Conservation (phyloP, 2,113 vertebrate genomes). For the Dicrurus megarhynchus region DNA sequence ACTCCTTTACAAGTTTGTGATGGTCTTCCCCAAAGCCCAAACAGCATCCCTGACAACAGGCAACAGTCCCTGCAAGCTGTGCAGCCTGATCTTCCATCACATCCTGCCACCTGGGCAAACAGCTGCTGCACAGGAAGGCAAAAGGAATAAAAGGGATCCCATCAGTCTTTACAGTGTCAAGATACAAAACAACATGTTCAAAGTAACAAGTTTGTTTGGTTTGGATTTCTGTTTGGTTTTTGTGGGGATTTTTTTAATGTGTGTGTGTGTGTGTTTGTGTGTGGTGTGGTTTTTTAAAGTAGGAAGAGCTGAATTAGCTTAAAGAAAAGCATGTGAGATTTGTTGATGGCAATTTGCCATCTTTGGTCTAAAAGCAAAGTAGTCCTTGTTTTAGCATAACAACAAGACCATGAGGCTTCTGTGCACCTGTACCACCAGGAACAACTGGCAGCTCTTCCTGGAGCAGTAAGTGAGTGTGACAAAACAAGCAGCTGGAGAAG, state of each 20-base stretch:
- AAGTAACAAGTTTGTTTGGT: background rate
- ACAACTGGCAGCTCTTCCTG: background rate
- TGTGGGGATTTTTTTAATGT: accelerated
- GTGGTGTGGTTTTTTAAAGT: background rate
- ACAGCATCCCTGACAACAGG: background rate
- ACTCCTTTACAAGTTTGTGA: background rate
- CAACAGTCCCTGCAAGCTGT: background rate
- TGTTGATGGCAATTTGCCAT: background rate
- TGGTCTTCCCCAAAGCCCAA: background rate
- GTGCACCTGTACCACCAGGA: background rate
- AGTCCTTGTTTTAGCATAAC: background rate
- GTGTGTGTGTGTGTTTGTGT: too few relatives aligned
- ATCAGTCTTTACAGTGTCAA: background rate
- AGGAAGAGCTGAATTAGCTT: background rate
- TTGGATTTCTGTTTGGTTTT: background rate
- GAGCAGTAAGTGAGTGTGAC: background rate
- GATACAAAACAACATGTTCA: background rate
- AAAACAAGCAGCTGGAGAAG: background rate
- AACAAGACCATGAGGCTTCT: background rate
- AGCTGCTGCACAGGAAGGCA: constrained; percentile 17
- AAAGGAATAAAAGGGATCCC: background rate
- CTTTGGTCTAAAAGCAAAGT: background rate
- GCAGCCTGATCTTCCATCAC: background rate
- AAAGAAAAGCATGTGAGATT: background rate
- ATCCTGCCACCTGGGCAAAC: constrained; percentile 50